Evolutionary conservation across 2,113 vertebrate species (phyloP).

Genomic region (Ictidomys tridecemlineatus): DNA sequence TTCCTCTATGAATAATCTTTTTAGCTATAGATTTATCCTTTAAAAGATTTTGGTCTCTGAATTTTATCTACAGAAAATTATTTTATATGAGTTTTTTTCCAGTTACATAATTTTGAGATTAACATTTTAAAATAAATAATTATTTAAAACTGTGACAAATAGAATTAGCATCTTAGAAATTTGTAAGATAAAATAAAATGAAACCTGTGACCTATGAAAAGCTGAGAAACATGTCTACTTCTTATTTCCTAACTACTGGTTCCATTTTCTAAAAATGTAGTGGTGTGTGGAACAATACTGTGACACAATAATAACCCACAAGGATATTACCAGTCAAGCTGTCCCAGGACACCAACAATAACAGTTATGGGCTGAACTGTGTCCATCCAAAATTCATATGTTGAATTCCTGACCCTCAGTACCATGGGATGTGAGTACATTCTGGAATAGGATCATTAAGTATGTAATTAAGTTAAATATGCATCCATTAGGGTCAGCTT

Average conservation of each 20-base stretch:
- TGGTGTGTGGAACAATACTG: fast-evolving
- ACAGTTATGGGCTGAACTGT: fast-evolving
- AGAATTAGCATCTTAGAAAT: background rate
- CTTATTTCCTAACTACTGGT: background rate
- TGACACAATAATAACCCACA: too few species aligned
- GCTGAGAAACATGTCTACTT: background rate
- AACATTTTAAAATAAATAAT: background rate
- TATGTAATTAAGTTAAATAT: background rate
- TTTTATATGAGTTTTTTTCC: background rate
- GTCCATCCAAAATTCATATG: too few species aligned
- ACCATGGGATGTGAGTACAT: background rate
- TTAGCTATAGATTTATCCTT: background rate
- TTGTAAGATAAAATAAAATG: background rate
- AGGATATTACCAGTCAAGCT: background rate
- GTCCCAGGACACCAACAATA: background rate
- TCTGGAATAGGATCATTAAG: background rate
- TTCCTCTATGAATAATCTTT: background rate
- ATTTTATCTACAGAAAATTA: background rate
- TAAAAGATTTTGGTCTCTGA: background rate
- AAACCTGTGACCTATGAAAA: background rate
- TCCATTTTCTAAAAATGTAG: background rate
- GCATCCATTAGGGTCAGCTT: background rate
- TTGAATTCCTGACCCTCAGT: too few species aligned
- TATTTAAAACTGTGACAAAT: background rate
- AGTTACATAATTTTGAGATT: background rate